These are phyloP conservation scores for Eurystomus gularis DNA, from an alignment of 2,113 vertebrate species.

Conservation along the genomic window DNA sequence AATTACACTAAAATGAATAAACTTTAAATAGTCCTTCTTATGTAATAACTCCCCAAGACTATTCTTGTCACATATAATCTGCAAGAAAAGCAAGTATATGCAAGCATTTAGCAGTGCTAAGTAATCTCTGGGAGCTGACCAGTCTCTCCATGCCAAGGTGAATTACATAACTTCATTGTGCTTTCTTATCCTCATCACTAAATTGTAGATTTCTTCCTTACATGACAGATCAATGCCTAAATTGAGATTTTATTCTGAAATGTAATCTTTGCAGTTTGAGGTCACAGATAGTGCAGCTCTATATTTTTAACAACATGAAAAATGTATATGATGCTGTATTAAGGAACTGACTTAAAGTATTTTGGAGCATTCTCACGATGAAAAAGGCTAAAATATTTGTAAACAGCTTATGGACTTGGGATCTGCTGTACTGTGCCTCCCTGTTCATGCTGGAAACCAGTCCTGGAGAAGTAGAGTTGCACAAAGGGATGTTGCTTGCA, in stretches of 20 bases:
- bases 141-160: neutral
- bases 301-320: neutral
- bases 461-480: neutral
- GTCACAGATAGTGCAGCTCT: neutral
- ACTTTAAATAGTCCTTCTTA: conserved; percentile 25
- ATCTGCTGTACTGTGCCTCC: neutral
- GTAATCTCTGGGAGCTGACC: neutral
- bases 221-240: neutral
- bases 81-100: neutral
- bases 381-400: neutral
- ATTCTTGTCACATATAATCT: conserved; percentile 22
- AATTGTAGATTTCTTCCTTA: neutral
- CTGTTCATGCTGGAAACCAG: neutral
- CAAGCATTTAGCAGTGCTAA: neutral
- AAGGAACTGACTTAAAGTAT: neutral
- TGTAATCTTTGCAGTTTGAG: neutral
- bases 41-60: conserved; percentile 27
- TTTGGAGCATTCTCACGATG: neutral
- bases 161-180: neutral
- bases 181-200: neutral
- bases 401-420: neutral
- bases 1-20: conserved; percentile 26
- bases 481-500: neutral
- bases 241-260: neutral
- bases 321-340: neutral